A percentile compares a stretch with the other conserved stretches of the same genome.
Conservation (phyloP, 2,113 vertebrate genomes). For the Prionailurus bengalensis region DNA sequence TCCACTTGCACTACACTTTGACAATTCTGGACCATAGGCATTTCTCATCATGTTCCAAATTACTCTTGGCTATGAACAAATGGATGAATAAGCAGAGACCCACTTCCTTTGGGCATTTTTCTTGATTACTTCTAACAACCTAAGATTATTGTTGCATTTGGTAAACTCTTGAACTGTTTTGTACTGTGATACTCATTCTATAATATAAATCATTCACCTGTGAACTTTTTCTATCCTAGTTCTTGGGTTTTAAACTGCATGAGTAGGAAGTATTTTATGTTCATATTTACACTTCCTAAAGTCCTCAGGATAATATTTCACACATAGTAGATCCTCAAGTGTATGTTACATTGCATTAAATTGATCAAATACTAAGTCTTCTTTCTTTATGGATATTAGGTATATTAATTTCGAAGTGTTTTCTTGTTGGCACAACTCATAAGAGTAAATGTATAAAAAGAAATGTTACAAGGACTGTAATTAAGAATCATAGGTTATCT, state of each 20-base stretch:
- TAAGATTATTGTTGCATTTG: background rate
- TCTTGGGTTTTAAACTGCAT: background rate
- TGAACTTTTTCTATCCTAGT: background rate
- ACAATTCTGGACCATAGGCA: background rate
- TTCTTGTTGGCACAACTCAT: background rate
- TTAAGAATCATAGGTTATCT: constrained; percentile 30
- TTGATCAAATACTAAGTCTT: background rate
- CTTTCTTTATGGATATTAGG: background rate
- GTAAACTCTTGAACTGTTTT: background rate
- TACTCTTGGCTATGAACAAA: background rate
- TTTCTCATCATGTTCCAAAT: background rate
- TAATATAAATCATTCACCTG: background rate
- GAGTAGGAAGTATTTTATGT: background rate
- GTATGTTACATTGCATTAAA: background rate
- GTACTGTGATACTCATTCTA: background rate
- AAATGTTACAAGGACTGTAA: constrained; percentile 20
- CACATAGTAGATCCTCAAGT: background rate
- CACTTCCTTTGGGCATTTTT: background rate
- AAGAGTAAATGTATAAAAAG: background rate
- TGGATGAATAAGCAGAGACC: background rate
- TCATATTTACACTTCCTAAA: background rate
- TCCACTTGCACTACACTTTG: background rate
- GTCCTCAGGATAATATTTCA: background rate
- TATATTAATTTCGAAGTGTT: background rate
- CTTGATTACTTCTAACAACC: background rate